Evolutionary conservation across 2,888 invertebrate genomes (phyloP), one percentile per base, ranked within the genome.

Genomic region (Pyrochroa serraticornis): DNA sequence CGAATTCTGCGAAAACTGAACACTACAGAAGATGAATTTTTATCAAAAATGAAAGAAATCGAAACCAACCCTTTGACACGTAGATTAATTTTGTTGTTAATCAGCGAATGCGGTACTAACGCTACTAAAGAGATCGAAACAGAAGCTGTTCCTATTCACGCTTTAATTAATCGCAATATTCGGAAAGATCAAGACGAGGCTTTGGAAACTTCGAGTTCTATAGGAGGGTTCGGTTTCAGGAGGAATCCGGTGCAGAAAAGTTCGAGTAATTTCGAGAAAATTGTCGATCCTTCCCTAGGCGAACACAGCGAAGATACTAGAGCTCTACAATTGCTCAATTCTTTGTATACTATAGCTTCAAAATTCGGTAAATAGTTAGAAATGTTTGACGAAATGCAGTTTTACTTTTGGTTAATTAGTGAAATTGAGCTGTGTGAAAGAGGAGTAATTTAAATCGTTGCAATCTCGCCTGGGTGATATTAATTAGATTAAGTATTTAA

Each of bases 1-100:
- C 86, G 90, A 77, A 87, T 92, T 68, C 88, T 92, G 74, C 88
- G 87, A 0, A 87, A 86, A 10, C 81, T 92, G 60, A 92, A 92
- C 69, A 87, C 88, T 7, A 87, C 90, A 0, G 90, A 91, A 59
- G 83, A 87, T 58, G 89, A 90, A 65, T 81, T 93, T 50, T 86
- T 91, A 83, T 85, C 86, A 59, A 90, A 91, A 35, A 92, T 93
- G 92, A 88, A 89, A 71, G 89, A 91, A 73, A 92, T 92, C 0
- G 88, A 88, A 66, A 86, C 85, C 65, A 91, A 92, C 65, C 89
- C 89, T 53, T 87, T 89, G 0, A 90, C 91, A 0, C 82, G 88
- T 45, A 83, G 90, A 62, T 79, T 93, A 31, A 87, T 93, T 54
- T 79, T 93, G 31, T 77, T 93, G 22, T 79, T 93, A 57, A 90